A percentile compares a stretch with the other conserved stretches of the same genome.
These are phyloP conservation scores for Ylistrum balloti DNA, from an alignment of 1,140 invertebrate genomes.

Conservation along the genomic window DNA sequence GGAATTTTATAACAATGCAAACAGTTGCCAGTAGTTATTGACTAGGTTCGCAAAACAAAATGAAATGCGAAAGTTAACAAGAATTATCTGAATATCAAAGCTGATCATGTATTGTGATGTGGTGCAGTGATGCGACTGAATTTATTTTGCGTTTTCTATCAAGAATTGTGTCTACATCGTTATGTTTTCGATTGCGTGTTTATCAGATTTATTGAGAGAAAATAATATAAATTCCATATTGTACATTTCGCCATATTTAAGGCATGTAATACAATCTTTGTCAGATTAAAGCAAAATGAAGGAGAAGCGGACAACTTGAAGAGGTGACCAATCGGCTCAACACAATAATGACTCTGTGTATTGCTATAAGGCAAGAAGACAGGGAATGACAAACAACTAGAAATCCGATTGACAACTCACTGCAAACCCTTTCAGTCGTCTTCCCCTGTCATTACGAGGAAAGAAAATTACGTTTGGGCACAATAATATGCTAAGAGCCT, in stretches of 20 bases:
- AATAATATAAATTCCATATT: neutral
- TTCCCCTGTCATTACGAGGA: neutral
- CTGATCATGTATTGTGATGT: too few species aligned
- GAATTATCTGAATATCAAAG: too few species aligned
- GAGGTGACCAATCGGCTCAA: neutral
- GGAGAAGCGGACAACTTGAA: neutral
- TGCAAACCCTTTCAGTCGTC: neutral
- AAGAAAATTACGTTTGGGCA: neutral
- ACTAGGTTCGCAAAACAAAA: too few species aligned
- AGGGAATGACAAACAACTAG: neutral
- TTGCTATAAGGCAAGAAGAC: neutral
- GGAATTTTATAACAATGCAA: too few species aligned
- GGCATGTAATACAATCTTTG: neutral
- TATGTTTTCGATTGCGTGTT: neutral
- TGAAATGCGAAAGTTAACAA: too few species aligned
- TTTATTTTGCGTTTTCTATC: neutral
- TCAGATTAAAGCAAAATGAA: neutral
- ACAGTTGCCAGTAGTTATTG: too few species aligned
- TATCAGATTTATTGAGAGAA: neutral
- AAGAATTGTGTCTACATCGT: neutral
- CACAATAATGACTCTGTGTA: neutral
- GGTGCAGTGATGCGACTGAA: too few species aligned
- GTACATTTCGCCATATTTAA: neutral
- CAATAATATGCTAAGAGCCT: neutral
- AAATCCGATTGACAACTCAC: neutral